These are phyloP conservation scores for Scarus forsteni DNA, from an alignment of 2,797 vertebrate species.

Conservation along the genomic window DNA sequence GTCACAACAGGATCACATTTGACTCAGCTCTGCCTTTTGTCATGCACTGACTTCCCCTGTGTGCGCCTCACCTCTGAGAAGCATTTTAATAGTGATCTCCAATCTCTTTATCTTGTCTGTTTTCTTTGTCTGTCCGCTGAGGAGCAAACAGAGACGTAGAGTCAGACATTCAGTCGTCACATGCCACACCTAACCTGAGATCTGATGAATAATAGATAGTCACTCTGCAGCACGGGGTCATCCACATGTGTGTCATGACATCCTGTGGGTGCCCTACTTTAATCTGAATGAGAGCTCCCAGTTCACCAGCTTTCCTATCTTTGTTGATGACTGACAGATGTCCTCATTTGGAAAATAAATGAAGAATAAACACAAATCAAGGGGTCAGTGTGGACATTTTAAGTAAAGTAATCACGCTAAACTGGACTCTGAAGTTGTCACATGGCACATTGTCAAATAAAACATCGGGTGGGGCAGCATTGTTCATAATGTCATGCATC, in stretches of 20 bases:
- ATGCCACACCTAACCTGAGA: slow-evolving; percentile 69
- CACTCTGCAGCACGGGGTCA: slow-evolving; percentile 48
- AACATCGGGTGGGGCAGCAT: no score
- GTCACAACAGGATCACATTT: slow-evolving; percentile 17
- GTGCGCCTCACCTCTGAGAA: background rate
- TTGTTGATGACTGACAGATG: background rate
- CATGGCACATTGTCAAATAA: no score
- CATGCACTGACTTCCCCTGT: no score
- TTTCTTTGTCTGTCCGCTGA: slow-evolving; percentile 29
- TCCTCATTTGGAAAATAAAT: background rate
- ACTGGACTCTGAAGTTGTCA: no score
- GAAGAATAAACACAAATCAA: background rate
- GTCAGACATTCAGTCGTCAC: slow-evolving; percentile 14
- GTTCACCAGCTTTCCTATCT: background rate
- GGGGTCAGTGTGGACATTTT: background rate
- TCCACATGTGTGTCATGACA: slow-evolving; percentile 39
- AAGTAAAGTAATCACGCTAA: background rate
- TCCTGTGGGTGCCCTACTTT: slow-evolving; percentile 27
- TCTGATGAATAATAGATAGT: slow-evolving; percentile 74
- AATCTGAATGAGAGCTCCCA: background rate
- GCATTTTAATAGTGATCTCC: background rate
- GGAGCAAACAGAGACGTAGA: slow-evolving; percentile 9
- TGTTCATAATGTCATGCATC: no score
- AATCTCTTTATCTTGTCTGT: slow-evolving; percentile 18
- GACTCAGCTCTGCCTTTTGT: slow-evolving; percentile 16